phyloP scores from a whole-genome alignment of 2,888 invertebrate species.

The Melinopterus prodromus region DNA sequence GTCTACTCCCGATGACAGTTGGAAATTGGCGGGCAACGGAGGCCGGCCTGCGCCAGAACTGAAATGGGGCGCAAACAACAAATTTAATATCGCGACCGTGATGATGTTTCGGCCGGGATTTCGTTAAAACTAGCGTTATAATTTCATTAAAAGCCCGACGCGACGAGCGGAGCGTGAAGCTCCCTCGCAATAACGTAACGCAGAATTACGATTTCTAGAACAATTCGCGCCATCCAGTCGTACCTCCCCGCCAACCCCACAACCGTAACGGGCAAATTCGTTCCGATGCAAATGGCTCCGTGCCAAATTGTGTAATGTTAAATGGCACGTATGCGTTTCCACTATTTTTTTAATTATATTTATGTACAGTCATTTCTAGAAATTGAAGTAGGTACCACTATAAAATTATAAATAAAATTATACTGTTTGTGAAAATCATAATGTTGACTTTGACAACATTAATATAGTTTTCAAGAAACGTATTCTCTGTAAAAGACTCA shows the following conservation, averaged over 20 bases:
- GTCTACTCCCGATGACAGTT: background rate
- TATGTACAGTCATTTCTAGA: too few species aligned
- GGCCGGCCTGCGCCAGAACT: background rate
- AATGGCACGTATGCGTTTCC: background rate
- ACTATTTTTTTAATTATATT: background rate
- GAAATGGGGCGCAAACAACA: conserved; percentile 4
- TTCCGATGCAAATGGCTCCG: background rate
- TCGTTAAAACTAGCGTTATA: conserved; percentile 4
- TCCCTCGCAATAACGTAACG: conserved; percentile 4
- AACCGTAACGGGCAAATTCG: background rate
- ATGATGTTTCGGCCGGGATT: conserved; percentile 4
- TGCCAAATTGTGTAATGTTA: background rate
- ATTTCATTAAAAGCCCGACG: background rate
- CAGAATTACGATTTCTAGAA: background rate
- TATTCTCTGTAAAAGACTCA: too few species aligned
- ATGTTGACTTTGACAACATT: too few species aligned
- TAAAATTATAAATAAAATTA: too few species aligned
- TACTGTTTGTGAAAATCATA: too few species aligned
- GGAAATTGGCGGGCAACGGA: background rate
- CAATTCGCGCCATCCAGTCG: background rate
- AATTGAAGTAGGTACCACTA: too few species aligned
- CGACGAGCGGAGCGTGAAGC: background rate
- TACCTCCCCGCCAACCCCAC: background rate
- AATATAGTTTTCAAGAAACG: too few species aligned
- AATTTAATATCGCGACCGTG: background rate